These are phyloP conservation scores for Dolichallabes microphthalmus DNA, from an alignment of 2,113 vertebrate species.

Conservation along the genomic window DNA sequence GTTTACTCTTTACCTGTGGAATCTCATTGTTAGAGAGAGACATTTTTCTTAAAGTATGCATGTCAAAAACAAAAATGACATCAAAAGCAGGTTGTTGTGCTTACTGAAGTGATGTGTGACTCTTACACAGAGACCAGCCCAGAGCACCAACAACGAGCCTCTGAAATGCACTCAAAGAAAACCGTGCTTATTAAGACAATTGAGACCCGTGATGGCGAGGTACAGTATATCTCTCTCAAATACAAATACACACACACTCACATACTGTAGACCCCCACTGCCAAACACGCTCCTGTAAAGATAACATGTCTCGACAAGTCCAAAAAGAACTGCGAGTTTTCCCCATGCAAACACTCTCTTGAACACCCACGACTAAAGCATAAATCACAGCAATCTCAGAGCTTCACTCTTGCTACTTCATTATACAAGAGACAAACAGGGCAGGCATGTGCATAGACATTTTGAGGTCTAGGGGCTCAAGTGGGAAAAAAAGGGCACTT, in stretches of 20 bases:
- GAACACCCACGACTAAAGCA: neutral
- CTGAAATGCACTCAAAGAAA: slow-evolving; percentile 92
- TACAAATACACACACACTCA: neutral
- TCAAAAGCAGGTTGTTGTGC: neutral
- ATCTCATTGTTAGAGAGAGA: neutral
- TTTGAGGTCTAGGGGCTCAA: too few species aligned
- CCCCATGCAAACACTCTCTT: slow-evolving; percentile 20
- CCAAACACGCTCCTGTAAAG: neutral
- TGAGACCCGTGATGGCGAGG: slow-evolving; percentile 90
- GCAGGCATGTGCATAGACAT: too few species aligned
- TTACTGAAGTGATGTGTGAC: neutral
- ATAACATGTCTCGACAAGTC: neutral
- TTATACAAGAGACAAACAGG: neutral
- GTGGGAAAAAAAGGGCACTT: too few species aligned
- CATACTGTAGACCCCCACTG: neutral
- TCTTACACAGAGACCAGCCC: slow-evolving; percentile 83
- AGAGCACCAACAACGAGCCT: slow-evolving; percentile 76
- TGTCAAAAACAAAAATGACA: neutral
- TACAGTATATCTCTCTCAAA: slow-evolving; percentile 53
- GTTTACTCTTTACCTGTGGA: neutral
- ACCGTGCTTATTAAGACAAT: slow-evolving; percentile 95
- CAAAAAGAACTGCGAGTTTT: neutral
- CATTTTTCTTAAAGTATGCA: neutral
- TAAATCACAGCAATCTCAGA: neutral
- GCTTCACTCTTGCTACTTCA: neutral